Percentiles rank a stretch among this genome's conserved stretches.
phyloP scores from a whole-genome alignment of 2,113 vertebrate genomes.

The Mungos mungo region DNA sequence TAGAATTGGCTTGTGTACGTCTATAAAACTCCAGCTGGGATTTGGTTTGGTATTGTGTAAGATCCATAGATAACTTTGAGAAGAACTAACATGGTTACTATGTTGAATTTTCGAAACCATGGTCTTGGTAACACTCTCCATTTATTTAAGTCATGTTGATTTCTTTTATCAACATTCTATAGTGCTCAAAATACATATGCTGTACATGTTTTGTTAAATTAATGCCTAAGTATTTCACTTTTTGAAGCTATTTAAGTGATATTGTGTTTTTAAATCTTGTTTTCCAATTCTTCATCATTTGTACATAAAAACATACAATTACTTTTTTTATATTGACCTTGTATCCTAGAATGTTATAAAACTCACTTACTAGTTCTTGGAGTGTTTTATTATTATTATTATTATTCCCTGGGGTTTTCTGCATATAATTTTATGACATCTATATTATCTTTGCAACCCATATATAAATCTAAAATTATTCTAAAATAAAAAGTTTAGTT shows the following conservation, averaged over 20 bases:
- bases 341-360: too few species aligned
- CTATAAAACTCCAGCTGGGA: not conserved
- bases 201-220: not conserved
- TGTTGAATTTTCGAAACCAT: not conserved
- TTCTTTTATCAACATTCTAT: too few species aligned
- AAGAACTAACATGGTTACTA: not conserved
- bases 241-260: not conserved
- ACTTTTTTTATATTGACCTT: too few species aligned
- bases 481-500: too few species aligned
- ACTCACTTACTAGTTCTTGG: not conserved
- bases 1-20: too few species aligned
- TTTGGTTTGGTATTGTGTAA: not conserved
- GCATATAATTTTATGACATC: not conserved
- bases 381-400: not conserved
- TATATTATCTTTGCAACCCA: not conserved
- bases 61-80: not conserved
- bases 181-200: too few species aligned
- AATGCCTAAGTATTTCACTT: not conserved
- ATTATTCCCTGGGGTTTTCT: not conserved
- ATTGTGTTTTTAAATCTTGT: not conserved
- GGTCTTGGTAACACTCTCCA: not conserved
- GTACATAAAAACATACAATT: not conserved
- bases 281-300: not conserved
- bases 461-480: not conserved
- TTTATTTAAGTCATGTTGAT: too few species aligned